A percentile compares a stretch with the other conserved stretches of the same genome.
Conservation (phyloP, 2,888 invertebrate genomes). For the Patella pellucida region DNA sequence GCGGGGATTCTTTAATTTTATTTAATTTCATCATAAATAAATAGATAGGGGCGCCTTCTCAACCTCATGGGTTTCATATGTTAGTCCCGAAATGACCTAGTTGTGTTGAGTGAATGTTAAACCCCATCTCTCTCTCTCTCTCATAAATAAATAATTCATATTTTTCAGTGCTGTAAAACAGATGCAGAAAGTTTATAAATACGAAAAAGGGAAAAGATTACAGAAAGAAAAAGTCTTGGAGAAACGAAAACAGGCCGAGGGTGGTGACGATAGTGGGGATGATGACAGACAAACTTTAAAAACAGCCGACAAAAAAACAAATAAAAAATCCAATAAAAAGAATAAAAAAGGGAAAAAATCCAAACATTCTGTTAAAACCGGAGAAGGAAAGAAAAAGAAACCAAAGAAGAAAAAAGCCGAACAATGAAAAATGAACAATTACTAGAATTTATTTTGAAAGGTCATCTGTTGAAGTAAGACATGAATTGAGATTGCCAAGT, state of each 20-base stretch:
- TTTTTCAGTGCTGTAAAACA: background rate
- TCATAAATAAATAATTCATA: too few relatives aligned
- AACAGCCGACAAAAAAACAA: background rate
- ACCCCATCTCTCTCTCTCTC: too few relatives aligned
- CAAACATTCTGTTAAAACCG: background rate
- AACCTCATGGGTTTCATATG: too few relatives aligned
- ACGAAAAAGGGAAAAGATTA: background rate
- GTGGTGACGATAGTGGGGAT: background rate
- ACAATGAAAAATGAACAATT: too few relatives aligned
- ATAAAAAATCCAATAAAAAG: background rate
- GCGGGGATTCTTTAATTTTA: too few relatives aligned
- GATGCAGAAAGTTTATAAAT: slow-evolving; percentile 1
- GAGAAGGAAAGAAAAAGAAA: background rate
- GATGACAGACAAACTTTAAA: background rate
- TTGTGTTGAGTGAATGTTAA: too few relatives aligned
- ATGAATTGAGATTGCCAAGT: too few relatives aligned
- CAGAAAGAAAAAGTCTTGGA: background rate
- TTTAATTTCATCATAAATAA: too few relatives aligned
- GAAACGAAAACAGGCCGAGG: background rate
- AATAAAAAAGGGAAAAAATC: background rate
- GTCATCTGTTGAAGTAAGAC: too few relatives aligned
- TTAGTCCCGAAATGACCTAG: too few relatives aligned
- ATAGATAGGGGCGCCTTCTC: too few relatives aligned
- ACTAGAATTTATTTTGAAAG: too few relatives aligned
- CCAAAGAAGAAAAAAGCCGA: background rate